phyloP scores from a whole-genome alignment of 2,113 vertebrate species.

The Ia io region DNA sequence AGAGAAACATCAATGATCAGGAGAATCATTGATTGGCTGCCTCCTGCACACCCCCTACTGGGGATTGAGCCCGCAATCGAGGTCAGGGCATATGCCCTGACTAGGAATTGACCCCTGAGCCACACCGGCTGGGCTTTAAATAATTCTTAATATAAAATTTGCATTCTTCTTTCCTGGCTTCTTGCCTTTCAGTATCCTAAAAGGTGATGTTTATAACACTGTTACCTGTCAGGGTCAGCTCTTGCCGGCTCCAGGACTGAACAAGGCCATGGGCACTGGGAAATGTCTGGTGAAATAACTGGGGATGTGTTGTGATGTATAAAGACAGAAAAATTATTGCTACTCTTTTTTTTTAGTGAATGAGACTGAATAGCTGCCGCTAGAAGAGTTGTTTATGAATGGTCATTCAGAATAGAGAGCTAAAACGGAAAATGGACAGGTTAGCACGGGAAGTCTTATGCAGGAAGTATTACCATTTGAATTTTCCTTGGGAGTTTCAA shows the following conservation, averaged over 20 bases:
- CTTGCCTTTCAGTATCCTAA: not conserved
- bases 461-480: not conserved
- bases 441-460: not conserved
- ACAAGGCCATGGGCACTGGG: not conserved
- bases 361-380: not conserved
- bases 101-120: too few relatives aligned
- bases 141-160: not conserved
- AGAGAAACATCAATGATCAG: too few relatives aligned
- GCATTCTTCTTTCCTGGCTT: not conserved
- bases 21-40: too few relatives aligned
- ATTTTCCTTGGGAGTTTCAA: slow-evolving; percentile 20
- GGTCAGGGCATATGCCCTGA: too few relatives aligned
- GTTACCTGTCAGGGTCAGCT: not conserved
- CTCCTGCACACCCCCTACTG: too few relatives aligned
- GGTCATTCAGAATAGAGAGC: not conserved
- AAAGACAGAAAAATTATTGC: slow-evolving; percentile 8
- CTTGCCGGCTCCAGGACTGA: not conserved
- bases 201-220: not conserved
- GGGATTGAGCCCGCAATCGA: too few relatives aligned
- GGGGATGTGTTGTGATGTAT: not conserved
- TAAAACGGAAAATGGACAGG: not conserved
- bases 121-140: not conserved
- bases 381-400: not conserved
- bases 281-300: not conserved
- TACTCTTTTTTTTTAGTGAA: not conserved